phyloP scores from a whole-genome alignment of 2,888 invertebrate genomes.

The Nephrotoma guestfalica region DNA sequence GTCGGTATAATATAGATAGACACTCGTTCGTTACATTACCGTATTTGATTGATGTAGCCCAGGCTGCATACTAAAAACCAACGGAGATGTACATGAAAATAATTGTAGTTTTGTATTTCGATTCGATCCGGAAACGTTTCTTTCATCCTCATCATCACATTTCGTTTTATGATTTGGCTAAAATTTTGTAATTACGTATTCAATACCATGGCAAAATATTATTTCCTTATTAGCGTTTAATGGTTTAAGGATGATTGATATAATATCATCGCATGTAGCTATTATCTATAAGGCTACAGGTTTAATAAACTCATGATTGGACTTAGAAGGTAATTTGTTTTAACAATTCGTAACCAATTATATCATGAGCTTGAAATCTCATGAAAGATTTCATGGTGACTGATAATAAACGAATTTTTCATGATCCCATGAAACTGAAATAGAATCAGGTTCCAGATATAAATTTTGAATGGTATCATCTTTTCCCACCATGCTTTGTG shows the following conservation, averaged over 20 bases:
- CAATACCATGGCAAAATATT: not conserved
- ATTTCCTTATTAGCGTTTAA: not conserved
- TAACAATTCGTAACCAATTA: too few species aligned
- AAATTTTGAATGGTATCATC: too few species aligned
- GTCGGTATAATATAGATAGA: not conserved
- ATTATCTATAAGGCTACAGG: too few species aligned
- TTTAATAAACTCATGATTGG: too few species aligned
- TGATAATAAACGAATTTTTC: too few species aligned
- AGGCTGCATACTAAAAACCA: not conserved
- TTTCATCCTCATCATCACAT: not conserved
- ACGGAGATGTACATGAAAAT: not conserved
- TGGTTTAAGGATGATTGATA: not conserved
- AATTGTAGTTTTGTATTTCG: not conserved
- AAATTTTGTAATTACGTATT: not conserved
- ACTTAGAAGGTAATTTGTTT: too few species aligned
- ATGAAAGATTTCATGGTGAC: too few species aligned
- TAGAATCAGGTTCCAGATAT: too few species aligned
- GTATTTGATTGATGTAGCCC: not conserved
- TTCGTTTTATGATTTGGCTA: not conserved
- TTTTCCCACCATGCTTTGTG: too few species aligned
- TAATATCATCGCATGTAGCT: too few species aligned
- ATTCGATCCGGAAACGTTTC: not conserved
- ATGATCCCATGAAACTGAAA: too few species aligned
- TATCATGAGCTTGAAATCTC: too few species aligned
- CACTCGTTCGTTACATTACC: not conserved